These are phyloP conservation scores for Eucera pruinosa DNA, from an alignment of 2,888 invertebrate species.

Conservation along the genomic window DNA sequence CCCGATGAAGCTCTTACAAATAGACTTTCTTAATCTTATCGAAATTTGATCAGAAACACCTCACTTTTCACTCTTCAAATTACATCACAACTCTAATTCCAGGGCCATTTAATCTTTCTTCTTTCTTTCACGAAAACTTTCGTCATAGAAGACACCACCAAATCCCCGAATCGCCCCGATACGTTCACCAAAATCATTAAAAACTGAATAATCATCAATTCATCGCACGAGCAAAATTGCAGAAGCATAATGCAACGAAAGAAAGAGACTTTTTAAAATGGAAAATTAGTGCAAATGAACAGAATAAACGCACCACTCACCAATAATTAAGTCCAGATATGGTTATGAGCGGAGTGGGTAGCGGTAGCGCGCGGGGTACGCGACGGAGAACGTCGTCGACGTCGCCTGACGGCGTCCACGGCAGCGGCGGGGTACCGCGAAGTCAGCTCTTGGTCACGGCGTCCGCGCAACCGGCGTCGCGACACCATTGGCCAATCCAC, in stretches of 20 bases:
- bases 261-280: not conserved
- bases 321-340: conserved; percentile 84
- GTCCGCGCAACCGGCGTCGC: conserved; percentile 86
- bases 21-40: conserved; percentile 1
- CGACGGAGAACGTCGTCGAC: conserved; percentile 85
- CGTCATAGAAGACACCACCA: too few relatives aligned
- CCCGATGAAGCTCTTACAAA: not conserved
- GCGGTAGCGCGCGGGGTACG: conserved; percentile 81
- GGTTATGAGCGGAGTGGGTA: conserved; percentile 80
- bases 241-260: not conserved
- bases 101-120: not conserved
- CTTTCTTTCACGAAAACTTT: not conserved
- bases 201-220: not conserved
- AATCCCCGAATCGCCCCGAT: not conserved
- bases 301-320: conserved; percentile 76
- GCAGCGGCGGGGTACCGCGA: conserved; percentile 63
- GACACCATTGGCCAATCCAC: conserved; percentile 80
- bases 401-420: conserved; percentile 85
- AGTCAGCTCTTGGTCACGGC: conserved; percentile 73
- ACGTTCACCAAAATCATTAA: not conserved
- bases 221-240: not conserved
- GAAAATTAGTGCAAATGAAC: not conserved
- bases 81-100: not conserved
- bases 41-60: conserved; percentile 1
- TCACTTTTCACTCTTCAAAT: not conserved